Percentiles rank a stretch among this genome's conserved stretches.
Conservation (phyloP, 2,888 invertebrate species). For the Microctonus aethiopoides region DNA sequence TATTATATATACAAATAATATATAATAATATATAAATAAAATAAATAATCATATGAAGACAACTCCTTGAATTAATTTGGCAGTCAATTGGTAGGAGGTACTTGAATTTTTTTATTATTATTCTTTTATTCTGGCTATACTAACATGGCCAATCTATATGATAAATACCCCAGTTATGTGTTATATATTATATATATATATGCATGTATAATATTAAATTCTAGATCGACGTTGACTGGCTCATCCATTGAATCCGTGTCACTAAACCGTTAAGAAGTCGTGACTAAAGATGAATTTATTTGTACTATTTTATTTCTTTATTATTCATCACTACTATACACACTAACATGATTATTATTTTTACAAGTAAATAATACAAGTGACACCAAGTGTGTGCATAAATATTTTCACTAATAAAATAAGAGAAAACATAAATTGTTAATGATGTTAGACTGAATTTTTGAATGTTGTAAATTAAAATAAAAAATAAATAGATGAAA, state of each 20-base stretch:
- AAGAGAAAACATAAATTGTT: not conserved
- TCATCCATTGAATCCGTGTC: slow-evolving; percentile 45
- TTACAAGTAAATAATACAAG: not conserved
- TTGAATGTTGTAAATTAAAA: not conserved
- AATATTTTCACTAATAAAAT: not conserved
- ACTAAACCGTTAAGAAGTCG: slow-evolving; percentile 43
- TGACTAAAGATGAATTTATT: slow-evolving; percentile 11
- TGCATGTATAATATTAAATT: slow-evolving; percentile 24
- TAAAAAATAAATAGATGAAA: not conserved
- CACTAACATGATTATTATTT: not conserved
- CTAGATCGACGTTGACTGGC: not conserved
- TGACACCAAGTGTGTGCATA: not conserved
- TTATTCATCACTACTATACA: not conserved
- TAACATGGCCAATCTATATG: slow-evolving; percentile 60
- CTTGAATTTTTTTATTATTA: not conserved
- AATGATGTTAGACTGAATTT: not conserved
- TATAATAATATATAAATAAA: too few species aligned
- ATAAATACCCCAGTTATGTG: slow-evolving; percentile 59
- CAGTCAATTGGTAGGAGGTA: not conserved
- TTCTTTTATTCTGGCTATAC: not conserved
- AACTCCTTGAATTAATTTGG: not conserved
- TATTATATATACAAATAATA: too few species aligned
- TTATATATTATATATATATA: slow-evolving; percentile 2
- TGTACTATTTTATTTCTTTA: not conserved
- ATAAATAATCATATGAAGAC: too few species aligned